phyloP scores from a whole-genome alignment of 2,113 vertebrate species.

The Pterocles burchelli region DNA sequence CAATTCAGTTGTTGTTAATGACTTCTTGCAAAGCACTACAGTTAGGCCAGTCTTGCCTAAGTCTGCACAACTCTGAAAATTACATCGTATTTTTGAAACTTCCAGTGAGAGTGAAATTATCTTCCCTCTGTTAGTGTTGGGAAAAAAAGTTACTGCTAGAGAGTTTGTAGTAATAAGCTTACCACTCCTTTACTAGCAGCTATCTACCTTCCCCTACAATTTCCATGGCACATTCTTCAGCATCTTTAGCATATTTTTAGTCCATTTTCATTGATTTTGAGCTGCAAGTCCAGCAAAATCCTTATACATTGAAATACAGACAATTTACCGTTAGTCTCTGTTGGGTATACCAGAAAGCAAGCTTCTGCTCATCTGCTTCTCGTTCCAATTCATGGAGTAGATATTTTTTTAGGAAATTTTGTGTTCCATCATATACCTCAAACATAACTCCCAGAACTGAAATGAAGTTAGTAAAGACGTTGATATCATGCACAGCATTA shows the following conservation, averaged over 20 bases:
- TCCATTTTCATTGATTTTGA: neutral
- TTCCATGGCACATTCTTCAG: neutral
- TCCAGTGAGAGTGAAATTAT: neutral
- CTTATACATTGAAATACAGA: neutral
- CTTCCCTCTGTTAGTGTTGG: neutral
- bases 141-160: neutral
- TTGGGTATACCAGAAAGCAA: neutral
- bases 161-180: neutral
- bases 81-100: neutral
- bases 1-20: neutral
- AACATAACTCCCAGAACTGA: neutral
- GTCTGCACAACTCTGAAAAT: neutral
- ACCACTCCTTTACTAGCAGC: neutral
- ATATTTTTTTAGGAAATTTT: neutral
- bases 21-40: neutral
- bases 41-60: neutral
- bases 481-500: neutral
- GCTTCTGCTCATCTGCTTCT: neutral
- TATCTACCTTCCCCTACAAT: neutral
- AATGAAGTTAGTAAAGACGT: neutral
- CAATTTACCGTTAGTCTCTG: neutral
- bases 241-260: neutral
- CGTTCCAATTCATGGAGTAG: neutral
- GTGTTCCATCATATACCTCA: neutral
- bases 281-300: neutral